These are phyloP conservation scores for Platichthys stellatus DNA, from an alignment of 2,113 vertebrate genomes.

Conservation along the genomic window DNA sequence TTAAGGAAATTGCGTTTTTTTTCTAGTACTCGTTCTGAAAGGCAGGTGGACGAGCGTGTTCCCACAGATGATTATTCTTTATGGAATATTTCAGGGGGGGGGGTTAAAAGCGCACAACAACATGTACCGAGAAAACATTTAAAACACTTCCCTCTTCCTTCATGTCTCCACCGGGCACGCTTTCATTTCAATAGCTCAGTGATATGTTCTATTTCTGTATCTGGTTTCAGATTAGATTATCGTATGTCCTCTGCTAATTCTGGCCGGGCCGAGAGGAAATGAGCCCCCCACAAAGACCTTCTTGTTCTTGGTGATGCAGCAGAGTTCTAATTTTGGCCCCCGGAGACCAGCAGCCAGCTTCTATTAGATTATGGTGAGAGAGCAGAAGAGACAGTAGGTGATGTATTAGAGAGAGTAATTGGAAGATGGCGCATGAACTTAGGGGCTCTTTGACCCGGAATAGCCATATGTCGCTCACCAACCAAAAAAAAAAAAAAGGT, in stretches of 20 bases:
- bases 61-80: slow-evolving; percentile 20
- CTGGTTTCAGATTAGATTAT: slow-evolving; percentile 75
- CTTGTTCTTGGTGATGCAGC: slow-evolving; percentile 72
- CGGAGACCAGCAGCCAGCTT: slow-evolving; percentile 70
- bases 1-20: slow-evolving; percentile 64
- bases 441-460: slow-evolving; percentile 71
- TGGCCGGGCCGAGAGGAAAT: slow-evolving; percentile 69
- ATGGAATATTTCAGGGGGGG: slow-evolving; percentile 16
- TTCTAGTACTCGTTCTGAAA: slow-evolving; percentile 18
- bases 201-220: slow-evolving; percentile 69
- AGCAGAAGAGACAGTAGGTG: slow-evolving; percentile 79
- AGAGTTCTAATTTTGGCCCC: slow-evolving; percentile 76
- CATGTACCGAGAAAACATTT: slow-evolving; percentile 7
- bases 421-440: slow-evolving; percentile 75
- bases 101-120: background rate
- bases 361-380: slow-evolving; percentile 77
- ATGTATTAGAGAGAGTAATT: slow-evolving; percentile 74
- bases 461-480: slow-evolving; percentile 43
- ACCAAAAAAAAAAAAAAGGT: slow-evolving; percentile 16
- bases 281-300: slow-evolving; percentile 76
- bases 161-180: slow-evolving; percentile 22
- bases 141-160: slow-evolving; percentile 8
- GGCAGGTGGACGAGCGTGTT: slow-evolving; percentile 7
- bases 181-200: slow-evolving; percentile 47
- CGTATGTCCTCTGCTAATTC: slow-evolving; percentile 68